Conservation (phyloP, 2,113 vertebrate genomes). For the Dipodomys stephensi region DNA sequence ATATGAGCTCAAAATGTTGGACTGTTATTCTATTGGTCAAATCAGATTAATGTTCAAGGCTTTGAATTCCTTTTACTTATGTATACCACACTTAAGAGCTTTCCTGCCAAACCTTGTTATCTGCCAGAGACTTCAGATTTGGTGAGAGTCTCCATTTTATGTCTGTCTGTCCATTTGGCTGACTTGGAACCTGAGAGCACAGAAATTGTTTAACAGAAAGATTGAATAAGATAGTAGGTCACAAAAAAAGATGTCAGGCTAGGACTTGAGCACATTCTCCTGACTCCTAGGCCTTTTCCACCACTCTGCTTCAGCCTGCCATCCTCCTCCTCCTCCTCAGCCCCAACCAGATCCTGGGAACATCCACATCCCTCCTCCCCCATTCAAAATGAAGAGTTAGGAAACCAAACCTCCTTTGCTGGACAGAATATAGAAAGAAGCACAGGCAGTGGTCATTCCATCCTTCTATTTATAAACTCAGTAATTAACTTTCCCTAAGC, state of each 20-base stretch:
- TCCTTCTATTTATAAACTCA: slow-evolving; percentile 81
- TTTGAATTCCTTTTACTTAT: not conserved
- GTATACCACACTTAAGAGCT: not conserved
- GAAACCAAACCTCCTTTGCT: slow-evolving; percentile 39
- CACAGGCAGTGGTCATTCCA: slow-evolving; percentile 60
- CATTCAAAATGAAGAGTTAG: not conserved
- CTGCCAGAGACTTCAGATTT: not conserved
- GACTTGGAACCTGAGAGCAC: not conserved
- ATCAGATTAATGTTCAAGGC: not conserved
- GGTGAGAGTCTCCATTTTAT: not conserved
- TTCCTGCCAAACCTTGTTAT: not conserved
- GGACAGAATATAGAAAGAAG: not conserved
- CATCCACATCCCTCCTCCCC: not conserved
- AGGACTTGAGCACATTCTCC: not conserved
- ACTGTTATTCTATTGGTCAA: not conserved
- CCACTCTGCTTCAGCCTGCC: not conserved
- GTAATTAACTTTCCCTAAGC: slow-evolving; percentile 85
- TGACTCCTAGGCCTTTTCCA: not conserved
- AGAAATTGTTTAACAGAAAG: not conserved
- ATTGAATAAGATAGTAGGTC: not conserved
- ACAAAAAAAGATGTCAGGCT: not conserved
- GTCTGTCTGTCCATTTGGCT: not conserved
- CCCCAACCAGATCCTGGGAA: not conserved
- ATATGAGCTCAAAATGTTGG: not conserved
- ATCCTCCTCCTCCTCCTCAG: not conserved